Base-by-base conservation (phyloP, 1,140 invertebrate genomes). In the Camponotus vicinus region DNA sequence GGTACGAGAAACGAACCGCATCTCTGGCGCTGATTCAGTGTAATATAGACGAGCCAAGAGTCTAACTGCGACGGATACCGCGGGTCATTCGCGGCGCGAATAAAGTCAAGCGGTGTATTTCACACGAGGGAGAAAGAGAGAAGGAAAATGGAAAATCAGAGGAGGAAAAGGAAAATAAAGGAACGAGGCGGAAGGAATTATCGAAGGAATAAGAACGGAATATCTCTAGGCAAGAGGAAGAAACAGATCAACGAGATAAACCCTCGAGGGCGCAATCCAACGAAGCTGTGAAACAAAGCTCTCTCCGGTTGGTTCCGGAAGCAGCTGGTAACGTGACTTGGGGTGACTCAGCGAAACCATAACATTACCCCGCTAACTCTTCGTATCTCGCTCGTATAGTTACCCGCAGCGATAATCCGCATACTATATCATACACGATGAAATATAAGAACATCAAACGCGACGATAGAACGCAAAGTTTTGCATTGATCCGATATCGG, bases 261-360 rank as follows among this genome's bases (percentile, higher is more conserved):
- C 61, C 45, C 67, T 70, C 34, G 67, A 64, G 57, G 78, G 67
- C 85, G 52, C 64, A 71, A 86, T 86, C 59, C 79, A 15, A 64
- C 77, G 85, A 59, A 70, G 85, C 67, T 59, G 55, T 80, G 67
- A 86, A 83, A 86, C 78, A 83, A 85, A 85, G 82, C 82, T 78
- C 82, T 78, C 59, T 49, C 55, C 45, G 73, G 27, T 27, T 49
- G 82, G 7, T 85, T 85, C 73, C 73, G 82, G 82, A 85, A 85
- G 61, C 82, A 45, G 82, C 73, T 32, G 82, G 82, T 85, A 85
- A 85, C 73, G 82, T 85, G 82, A 85, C 73, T 85, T 73, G 82
- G 15, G 66, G 82, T 78, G 82, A 77, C 77, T 78, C 82, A 78
- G 73, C 82, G 73, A 55, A 85, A 85, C 73, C 82, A 78, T 78